Base-by-base conservation (phyloP, 2,888 invertebrate genomes). In the Patella ulyssiponensis region DNA sequence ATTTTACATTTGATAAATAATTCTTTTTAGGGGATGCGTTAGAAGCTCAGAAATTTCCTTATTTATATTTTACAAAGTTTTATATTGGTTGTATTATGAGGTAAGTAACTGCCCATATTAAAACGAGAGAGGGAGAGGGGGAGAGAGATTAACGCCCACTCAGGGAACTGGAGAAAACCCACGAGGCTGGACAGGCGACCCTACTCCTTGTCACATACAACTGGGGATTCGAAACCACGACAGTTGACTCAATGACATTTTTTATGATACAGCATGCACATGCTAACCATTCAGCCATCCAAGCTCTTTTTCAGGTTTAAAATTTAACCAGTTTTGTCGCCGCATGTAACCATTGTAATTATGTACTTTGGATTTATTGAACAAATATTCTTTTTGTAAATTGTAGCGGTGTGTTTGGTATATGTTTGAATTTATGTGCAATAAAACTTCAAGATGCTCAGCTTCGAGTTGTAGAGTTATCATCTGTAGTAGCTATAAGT, bases 61-160 rank as follows among this genome's bases (percentile, higher is more conserved):
- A 88, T 80, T 79, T 88, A 73, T 89, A 86, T 83, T 89, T 88
- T 77, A 85, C 86, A 70, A 87, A 88, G 75, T 89, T 89, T 82
- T 89, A 88, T 73, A 77, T 87, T 56, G 88, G 89, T 14, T 89
- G 89, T 78, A 81, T 88, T 51, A 79, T 86, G 73, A 89, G 88
- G 88, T 88, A 80, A 73, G 83, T 33, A 44, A 44, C 44, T 44
- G 7, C 44, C 44, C 44, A 44, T 44, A 9, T n/a, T n/a, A n/a
- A n/a, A n/a, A n/a, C n/a, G n/a, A n/a, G n/a, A n/a, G n/a, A n/a
- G n/a, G n/a, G n/a, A n/a, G n/a, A n/a, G n/a, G n/a, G n/a, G n/a
- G n/a, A n/a, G n/a, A n/a, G n/a, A n/a, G n/a, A n/a, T n/a, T n/a
- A n/a, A n/a, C n/a, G n/a, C n/a, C n/a, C n/a, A n/a, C n/a, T n/a